Evolutionary conservation across 35 echinoderm and acorn worm species (phyloP), one percentile per base, ranked within the genome.

Genomic region (Strongylocentrotus purpuratus): DNA sequence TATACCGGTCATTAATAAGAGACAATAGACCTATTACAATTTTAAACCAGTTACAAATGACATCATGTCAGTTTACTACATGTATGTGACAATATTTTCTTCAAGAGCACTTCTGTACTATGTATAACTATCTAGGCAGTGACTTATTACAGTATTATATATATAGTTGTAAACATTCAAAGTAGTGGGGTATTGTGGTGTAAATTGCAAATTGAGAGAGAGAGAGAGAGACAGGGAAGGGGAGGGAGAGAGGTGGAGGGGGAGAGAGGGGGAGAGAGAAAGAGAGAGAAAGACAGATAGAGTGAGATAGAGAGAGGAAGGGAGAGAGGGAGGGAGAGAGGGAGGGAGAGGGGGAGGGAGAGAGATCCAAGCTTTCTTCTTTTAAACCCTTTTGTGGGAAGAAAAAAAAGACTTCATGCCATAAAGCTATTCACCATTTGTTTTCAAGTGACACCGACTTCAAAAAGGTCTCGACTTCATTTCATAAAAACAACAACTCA

Each of bases 51-150:
- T 78, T 78, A 78, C 65, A 78, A 78, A 78, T 78, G 20, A 22
- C 22, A 78, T 18, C 65, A 78, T 78, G 18, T 78, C 20, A 78
- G 28, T 78, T 7, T 78, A 7, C 52, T 78, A n/a, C 1, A n/a
- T 28, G 65, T 59, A 78, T 78, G 65, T 78, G 65, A 78, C 65
- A 78, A 78, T 78, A 7, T 41, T 41, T 41, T 55, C 15, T 55
- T 28, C 20, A 78, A 78, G 65, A 78, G 65, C 65, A 78, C 65
- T 78, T 78, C 28, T 78, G 65, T 78, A 78, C 65, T 78, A n/a
- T 78, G n/a, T 7, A 78, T 78, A 78, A 78, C 65, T 78, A 78
- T 78, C 65, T 78, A 78, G 65, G 65, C 65, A 78, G 65, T 78
- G 65, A n/a, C 65, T 1, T 28, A 78, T 25, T 5, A 70, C 25